These are phyloP conservation scores for Drosophila pseudoobscura DNA, from an alignment of 1,140 invertebrate genomes.

Conservation along the genomic window DNA sequence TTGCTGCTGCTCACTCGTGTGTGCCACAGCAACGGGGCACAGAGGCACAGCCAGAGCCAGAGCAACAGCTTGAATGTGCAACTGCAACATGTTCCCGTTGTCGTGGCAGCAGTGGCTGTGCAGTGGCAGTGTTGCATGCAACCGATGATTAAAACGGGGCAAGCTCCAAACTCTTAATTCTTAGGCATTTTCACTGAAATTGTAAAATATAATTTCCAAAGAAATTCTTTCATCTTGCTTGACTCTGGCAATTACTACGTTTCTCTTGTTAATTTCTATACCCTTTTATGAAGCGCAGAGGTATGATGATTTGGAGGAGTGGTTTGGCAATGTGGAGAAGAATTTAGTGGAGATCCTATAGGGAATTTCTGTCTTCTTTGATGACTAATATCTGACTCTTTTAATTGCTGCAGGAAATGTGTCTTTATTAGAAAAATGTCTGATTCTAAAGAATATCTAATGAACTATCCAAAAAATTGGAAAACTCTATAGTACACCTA, in stretches of 20 bases:
- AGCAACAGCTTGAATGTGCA: conserved; percentile 2
- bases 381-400: no score
- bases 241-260: conserved; percentile 60
- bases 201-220: conserved; percentile 70
- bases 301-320: no score
- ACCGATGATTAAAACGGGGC: conserved; percentile 73
- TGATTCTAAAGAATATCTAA: no score
- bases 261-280: conserved; percentile 51
- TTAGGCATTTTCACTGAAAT: conserved; percentile 72
- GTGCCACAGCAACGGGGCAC: conserved; percentile 29
- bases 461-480: no score
- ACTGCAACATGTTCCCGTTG: conserved; percentile 60
- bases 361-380: no score
- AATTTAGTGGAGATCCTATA: no score
- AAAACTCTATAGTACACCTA: no score
- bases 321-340: no score
- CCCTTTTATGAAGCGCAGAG: no score
- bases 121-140: conserved; percentile 58
- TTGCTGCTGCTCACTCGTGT: conserved; percentile 47
- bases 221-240: conserved; percentile 59
- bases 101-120: conserved; percentile 5
- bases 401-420: no score
- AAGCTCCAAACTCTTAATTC: conserved; percentile 69
- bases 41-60: no score
- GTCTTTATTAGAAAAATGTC: no score